Percentiles rank a stretch among this genome's conserved stretches.
phyloP scores from a whole-genome alignment of 2,113 vertebrate species.

The Oryzias celebensis region DNA sequence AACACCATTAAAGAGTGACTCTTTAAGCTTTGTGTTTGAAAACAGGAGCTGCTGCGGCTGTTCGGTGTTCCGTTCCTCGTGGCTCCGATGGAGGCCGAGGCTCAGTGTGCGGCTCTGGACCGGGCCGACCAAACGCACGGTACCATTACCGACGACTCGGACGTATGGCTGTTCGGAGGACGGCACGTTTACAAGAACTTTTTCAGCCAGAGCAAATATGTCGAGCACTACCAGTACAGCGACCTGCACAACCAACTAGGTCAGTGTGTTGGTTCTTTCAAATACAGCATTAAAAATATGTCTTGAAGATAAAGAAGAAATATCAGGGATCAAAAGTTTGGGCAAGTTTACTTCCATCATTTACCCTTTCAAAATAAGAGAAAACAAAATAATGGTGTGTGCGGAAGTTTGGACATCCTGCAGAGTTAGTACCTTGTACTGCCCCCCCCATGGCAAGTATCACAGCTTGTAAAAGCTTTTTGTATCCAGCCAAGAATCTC shows the following conservation, averaged over 20 bases:
- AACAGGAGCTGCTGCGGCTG: constrained; percentile 89
- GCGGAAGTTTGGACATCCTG: too few species aligned
- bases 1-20: too few species aligned
- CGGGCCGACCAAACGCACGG: constrained; percentile 90
- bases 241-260: constrained; percentile 93
- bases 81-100: constrained; percentile 95
- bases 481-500: too few species aligned
- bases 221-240: constrained; percentile 88
- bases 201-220: constrained; percentile 90
- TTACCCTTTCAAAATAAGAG: too few species aligned
- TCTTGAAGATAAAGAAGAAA: too few species aligned
- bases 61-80: constrained; percentile 92
- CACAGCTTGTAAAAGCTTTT: too few species aligned
- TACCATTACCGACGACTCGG: constrained; percentile 96
- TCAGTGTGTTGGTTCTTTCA: constrained; percentile 65
- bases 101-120: constrained; percentile 90
- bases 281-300: too few species aligned
- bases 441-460: too few species aligned
- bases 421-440: too few species aligned
- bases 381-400: too few species aligned
- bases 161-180: constrained; percentile 97
- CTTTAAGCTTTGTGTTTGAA: neutral
- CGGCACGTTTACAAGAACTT: constrained; percentile 97
- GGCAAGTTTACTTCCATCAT: too few species aligned
- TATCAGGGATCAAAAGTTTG: too few species aligned